Evolutionary conservation across 64 coral and sea anemone species (phyloP).

Genomic region (Hydrozoanthus tunicans): DNA sequence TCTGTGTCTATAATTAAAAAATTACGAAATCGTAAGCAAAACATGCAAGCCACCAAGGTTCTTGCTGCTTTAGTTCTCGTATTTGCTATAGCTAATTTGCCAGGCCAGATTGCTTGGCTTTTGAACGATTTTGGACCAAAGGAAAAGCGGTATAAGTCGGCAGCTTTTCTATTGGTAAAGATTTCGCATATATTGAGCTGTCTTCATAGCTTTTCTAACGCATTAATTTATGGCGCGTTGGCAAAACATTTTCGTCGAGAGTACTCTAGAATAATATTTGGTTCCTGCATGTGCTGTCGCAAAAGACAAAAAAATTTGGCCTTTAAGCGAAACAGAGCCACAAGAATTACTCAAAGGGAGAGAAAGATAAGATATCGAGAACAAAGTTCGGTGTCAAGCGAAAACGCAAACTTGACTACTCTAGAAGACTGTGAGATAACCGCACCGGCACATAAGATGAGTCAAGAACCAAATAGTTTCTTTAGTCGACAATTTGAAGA

Average conservation of each 20-base stretch:
- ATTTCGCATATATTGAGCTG: conserved; percentile 34
- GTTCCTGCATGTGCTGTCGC: neutral
- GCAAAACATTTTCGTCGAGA: conserved; percentile 42
- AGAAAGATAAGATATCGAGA: neutral
- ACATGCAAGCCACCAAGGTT: conserved; percentile 40
- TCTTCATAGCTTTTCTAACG: conserved; percentile 51
- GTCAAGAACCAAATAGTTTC: too few species aligned
- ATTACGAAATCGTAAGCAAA: conserved; percentile 20
- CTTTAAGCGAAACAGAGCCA: neutral
- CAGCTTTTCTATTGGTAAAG: conserved; percentile 38
- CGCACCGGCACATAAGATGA: too few species aligned
- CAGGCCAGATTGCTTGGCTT: conserved; percentile 48
- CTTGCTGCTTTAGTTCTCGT: conserved; percentile 40
- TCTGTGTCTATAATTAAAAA: conserved; percentile 31
- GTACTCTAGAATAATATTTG: conserved; percentile 30
- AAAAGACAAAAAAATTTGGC: neutral
- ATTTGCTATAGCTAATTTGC: conserved; percentile 31
- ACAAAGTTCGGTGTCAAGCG: too few species aligned
- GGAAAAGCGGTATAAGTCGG: neutral
- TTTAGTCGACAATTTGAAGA: too few species aligned
- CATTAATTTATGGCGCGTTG: conserved; percentile 46
- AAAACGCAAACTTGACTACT: too few species aligned
- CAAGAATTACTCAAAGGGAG: neutral
- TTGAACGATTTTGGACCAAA: conserved; percentile 10
- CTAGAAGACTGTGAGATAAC: too few species aligned